Conservation (phyloP, 2,888 invertebrate species). For the Dicyrtomina minuta region DNA sequence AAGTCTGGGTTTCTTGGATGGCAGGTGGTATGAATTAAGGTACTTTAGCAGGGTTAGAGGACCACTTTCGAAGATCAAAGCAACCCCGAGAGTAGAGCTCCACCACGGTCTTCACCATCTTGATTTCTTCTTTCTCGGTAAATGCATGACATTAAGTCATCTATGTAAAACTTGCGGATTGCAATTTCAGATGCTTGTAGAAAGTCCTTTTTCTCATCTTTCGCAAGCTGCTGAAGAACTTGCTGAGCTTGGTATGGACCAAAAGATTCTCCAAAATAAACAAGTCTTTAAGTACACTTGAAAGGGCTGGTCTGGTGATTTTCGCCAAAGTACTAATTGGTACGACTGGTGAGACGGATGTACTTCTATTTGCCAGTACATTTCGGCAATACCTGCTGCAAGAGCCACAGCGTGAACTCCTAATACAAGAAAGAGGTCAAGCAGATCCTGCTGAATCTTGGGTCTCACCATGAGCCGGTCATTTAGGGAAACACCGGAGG, state of each 20-base stretch:
- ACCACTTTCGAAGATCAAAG: slow-evolving; percentile 52
- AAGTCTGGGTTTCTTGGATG: background rate
- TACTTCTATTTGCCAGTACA: slow-evolving; percentile 54
- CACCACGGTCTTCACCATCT: slow-evolving; percentile 19
- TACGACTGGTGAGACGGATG: slow-evolving; percentile 50
- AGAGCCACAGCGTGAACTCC: slow-evolving; percentile 50
- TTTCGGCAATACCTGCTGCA: slow-evolving; percentile 53
- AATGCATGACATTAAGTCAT: slow-evolving; percentile 53
- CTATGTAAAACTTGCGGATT: slow-evolving; percentile 53
- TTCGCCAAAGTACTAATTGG: slow-evolving; percentile 56
- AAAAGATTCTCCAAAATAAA: slow-evolving; percentile 55
- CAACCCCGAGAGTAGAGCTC: slow-evolving; percentile 17
- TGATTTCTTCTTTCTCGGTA: slow-evolving; percentile 44
- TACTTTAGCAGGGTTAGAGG: slow-evolving; percentile 37
- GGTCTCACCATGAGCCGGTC: slow-evolving; percentile 53
- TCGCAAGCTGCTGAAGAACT: slow-evolving; percentile 51
- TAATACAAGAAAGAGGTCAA: slow-evolving; percentile 52
- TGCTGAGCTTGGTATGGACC: slow-evolving; percentile 54
- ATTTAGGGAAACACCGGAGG: slow-evolving; percentile 52
- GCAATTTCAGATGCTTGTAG: slow-evolving; percentile 36
- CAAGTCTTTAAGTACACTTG: slow-evolving; percentile 42
- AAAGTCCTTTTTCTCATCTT: too few species aligned
- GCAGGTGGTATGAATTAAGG: slow-evolving; percentile 17
- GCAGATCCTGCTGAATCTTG: slow-evolving; percentile 50
- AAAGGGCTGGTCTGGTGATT: slow-evolving; percentile 40